Base-by-base conservation (phyloP, 2,797 vertebrate species). In the Lutjanus argentimaculatus region DNA sequence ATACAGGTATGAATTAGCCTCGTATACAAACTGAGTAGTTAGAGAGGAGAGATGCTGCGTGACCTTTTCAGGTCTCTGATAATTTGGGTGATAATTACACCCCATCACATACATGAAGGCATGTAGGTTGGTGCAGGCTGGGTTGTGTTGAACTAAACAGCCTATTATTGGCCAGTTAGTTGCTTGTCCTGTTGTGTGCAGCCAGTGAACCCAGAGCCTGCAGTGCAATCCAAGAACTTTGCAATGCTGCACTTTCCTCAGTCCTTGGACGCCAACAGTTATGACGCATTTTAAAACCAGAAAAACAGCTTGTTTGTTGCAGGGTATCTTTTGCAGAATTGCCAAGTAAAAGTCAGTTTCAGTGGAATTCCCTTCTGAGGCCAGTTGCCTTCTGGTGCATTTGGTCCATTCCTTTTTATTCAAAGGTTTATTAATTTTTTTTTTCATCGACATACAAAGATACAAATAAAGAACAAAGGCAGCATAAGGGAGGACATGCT, bases 301-400 rank as follows among this genome's bases (percentile, higher is more conserved):
- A 72, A 78, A 83, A 79, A 83, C 61, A 64, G 52, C 72, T 75
- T 69, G 77, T 82, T 82, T 83, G 57, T 79, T 49, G n/a, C 46
- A 46, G 16, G 58, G 12, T 43, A 63, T 75, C 51, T 67, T 79
- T 73, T 78, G 62, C 74, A 79, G 58, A 82, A 64, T 55, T 40
- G 68, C 73, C 48, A 68, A 82, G 36, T 70, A 19, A 68, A 70
- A 75, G 14, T 63, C 52, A 6, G 6, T 73, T 85, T 79, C 22
- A 67, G 46, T 46, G 74, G 17, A 81, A 81, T 85, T 88, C 75
- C 80, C 76, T 19, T 53, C 46, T 68, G 55, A 69, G 55, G 43
- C 52, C 61, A 57, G 21, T 58, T 67, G 72, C 77, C 75, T 78
- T 83, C 77, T 73, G 75, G 71, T 82, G 62, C 72, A 70, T 76